Conservation (phyloP, 2,888 invertebrate genomes). For the Notodonta dromedarius region DNA sequence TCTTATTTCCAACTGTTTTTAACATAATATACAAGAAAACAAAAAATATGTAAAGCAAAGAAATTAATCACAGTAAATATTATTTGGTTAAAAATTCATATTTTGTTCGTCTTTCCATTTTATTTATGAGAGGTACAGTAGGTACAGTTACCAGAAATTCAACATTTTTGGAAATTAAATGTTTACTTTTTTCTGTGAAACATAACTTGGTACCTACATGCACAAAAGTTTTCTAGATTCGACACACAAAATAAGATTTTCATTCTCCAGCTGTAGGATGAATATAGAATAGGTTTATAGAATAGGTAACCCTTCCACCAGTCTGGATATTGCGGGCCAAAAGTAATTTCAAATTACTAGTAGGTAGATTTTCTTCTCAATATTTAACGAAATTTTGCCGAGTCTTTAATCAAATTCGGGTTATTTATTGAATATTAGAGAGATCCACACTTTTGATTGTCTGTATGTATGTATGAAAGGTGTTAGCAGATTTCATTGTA, state of each 20-base stretch:
- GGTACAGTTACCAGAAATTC: too few relatives aligned
- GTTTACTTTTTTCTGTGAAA: neutral
- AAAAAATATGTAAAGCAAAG: too few relatives aligned
- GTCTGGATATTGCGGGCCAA: constrained; percentile 15
- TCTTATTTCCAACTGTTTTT: neutral
- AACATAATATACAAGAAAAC: too few relatives aligned
- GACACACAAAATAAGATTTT: neutral
- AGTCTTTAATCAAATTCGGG: neutral
- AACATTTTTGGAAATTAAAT: too few relatives aligned
- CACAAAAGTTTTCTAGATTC: neutral
- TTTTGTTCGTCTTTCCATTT: too few relatives aligned
- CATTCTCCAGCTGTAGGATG: constrained; percentile 4
- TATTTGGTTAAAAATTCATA: too few relatives aligned
- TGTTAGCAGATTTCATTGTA: too few relatives aligned
- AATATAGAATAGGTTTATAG: constrained; percentile 13
- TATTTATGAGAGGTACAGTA: too few relatives aligned
- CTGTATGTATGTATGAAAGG: too few relatives aligned
- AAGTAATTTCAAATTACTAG: constrained; percentile 24
- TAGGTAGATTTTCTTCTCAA: constrained; percentile 7
- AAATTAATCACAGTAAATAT: too few relatives aligned
- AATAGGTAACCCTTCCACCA: constrained; percentile 12
- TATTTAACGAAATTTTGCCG: neutral
- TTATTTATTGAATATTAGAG: constrained; percentile 2
- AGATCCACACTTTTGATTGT: neutral
- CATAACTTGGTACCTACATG: neutral